Evolutionary conservation across 2,888 invertebrate genomes (phyloP), one percentile per base, ranked within the genome.

Genomic region (Sphinx pinastri): DNA sequence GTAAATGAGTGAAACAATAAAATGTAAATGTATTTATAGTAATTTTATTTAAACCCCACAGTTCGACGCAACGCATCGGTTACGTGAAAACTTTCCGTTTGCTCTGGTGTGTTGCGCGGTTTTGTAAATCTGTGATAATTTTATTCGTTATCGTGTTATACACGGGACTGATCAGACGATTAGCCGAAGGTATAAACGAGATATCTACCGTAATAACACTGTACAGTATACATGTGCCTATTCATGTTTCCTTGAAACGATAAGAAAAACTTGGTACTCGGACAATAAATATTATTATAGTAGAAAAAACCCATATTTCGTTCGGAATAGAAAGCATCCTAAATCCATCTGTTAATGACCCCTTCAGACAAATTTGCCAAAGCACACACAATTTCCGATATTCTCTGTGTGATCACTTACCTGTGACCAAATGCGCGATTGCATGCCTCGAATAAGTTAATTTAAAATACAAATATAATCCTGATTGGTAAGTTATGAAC

Each of bases 31-130:
- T 19, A 55, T 10, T 7, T 38, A 38, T 38, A 38, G 4, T 2
- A 38, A 7, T 0, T 38, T 5, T 38, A 38, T 38, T 38, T 5
- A 3, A 38, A 4, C 6, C 38, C 2, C 38, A 38, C 38, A 38
- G 6, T 38, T 38, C 38, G 8, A 38, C 38, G 38, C 38, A 38
- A 38, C 6, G 6, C 38, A 38, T 38, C 4, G 38, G 38, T 63
- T 47, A 63, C 49, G 47, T 49, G 19, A 19, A 57, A 63, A 63
- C 63, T 63, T 49, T 63, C 49, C 63, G 63, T 38, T 45, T 16
- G 45, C 45, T 38, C 16, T 0, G 16, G 60, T 63, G 19, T 13
- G 13, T 19, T 47, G 45, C 47, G 49, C 49, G 49, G 47, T 58
- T 14, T 12, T 25, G 57, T 57, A 58, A 8, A 19, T 13, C 16